These are phyloP conservation scores for Danio choprae DNA, from an alignment of 2,797 vertebrate species.

Conservation along the genomic window DNA sequence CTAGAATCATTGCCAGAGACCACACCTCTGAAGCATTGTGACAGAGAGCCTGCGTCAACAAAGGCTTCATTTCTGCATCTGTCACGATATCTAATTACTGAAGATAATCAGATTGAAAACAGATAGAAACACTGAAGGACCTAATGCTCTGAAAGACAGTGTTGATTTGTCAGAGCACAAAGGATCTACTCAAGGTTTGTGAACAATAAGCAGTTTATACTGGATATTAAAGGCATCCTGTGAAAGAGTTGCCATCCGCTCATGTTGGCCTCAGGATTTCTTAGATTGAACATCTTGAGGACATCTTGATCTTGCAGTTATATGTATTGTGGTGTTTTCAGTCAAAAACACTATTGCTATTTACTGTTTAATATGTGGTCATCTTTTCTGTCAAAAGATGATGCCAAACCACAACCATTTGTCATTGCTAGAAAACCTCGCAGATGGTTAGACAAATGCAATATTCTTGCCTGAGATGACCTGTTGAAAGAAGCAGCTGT, in stretches of 20 bases:
- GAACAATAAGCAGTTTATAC: conserved; percentile 30
- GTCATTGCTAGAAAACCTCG: background rate
- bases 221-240: background rate
- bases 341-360: conserved; percentile 3
- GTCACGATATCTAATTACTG: conserved; percentile 32
- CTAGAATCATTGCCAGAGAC: conserved; percentile 19
- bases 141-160: background rate
- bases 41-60: conserved; percentile 8
- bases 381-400: conserved; percentile 1
- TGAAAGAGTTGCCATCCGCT: background rate
- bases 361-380: background rate
- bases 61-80: conserved; percentile 15
- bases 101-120: conserved; percentile 13
- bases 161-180: conserved; percentile 11
- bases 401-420: background rate
- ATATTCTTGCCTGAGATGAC: background rate
- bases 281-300: background rate
- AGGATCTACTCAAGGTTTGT: conserved; percentile 5
- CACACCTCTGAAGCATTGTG: conserved; percentile 4
- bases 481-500: background rate
- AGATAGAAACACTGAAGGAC: conserved; percentile 25
- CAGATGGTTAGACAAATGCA: conserved; percentile 12
- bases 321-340: background rate
- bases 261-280: background rate
- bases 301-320: conserved; percentile 5